Evolutionary conservation across 2,113 vertebrate genomes (phyloP), one percentile per base, ranked within the genome.

Genomic region (Heloderma charlesbogerti): DNA sequence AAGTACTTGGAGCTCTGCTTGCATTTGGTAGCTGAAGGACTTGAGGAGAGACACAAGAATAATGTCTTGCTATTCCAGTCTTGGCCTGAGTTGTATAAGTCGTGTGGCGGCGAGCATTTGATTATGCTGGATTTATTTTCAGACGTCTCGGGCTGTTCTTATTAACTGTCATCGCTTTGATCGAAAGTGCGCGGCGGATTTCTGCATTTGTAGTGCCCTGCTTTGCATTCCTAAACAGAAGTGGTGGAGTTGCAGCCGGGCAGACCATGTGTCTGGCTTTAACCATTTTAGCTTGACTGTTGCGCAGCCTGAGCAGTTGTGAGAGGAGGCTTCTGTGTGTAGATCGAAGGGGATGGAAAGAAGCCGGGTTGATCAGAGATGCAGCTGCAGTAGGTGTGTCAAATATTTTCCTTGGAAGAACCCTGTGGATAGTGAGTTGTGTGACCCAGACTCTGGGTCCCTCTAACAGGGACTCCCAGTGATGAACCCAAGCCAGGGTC

Each of bases 111-210:
- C 90, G 94, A 95, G 96, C 92, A 51, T 96, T 95, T 96, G 96
- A 96, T 96, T 96, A 96, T 87, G 51, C 84, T 92, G 94, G 94
- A 90, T 97, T 96, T 97, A 96, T 96, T 97, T 96, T 93, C 96
- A 96, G 95, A 88, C 91, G 92, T 96, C 96, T 96, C 94, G 91
- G 95, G 93, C 93, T 96, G 96, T 95, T 95, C 90, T 94, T 96
- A 94, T 95, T 94, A 96, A 96, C 95, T 94, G 96, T 95, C 94
- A 94, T 95, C 90, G 0, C 93, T 94, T 87, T 88, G 96, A 95
- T 94, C 0, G 91, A 81, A 95, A 83, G 93, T 63, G 10, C 63
- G 81, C 34, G 92, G 92, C 93, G 54, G 90, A 15, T 93, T 90
- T 95, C 91, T 90, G 95, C 94, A 84, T 95, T 94, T 94, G 0